Evolutionary conservation across 2,113 vertebrate species (phyloP).

Genomic region (Heptranchias perlo): DNA sequence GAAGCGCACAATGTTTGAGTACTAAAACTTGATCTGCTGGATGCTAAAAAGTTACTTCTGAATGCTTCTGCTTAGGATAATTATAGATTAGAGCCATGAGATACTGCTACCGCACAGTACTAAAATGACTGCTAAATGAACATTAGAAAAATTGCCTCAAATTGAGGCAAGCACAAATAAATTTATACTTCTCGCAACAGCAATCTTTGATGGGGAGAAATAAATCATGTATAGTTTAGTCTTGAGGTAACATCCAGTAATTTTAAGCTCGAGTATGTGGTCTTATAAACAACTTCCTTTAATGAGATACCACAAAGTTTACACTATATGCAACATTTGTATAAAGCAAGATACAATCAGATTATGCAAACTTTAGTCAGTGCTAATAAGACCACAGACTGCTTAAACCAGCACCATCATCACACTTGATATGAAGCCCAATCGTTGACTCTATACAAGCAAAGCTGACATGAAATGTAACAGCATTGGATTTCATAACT

Average conservation of each 20-base stretch:
- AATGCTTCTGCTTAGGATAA: too few relatives aligned
- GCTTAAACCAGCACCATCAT: neutral
- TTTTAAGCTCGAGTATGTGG: neutral
- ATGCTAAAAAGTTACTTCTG: too few relatives aligned
- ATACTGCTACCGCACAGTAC: too few relatives aligned
- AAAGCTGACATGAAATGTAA: constrained; percentile 44
- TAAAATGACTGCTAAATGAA: too few relatives aligned
- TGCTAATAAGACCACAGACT: neutral
- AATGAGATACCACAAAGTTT: neutral
- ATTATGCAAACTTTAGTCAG: neutral
- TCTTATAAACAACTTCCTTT: neutral
- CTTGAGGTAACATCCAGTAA: neutral
- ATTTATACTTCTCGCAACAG: too few relatives aligned
- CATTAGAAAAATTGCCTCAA: too few relatives aligned
- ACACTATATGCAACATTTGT: neutral
- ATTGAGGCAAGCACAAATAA: too few relatives aligned
- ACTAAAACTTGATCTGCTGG: too few relatives aligned
- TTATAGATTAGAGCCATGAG: too few relatives aligned
- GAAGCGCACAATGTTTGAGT: too few relatives aligned
- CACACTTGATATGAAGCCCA: neutral
- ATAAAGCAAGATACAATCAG: neutral
- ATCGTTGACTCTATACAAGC: neutral
- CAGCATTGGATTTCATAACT: constrained; percentile 38
- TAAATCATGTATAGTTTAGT: too few relatives aligned
- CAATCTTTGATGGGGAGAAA: too few relatives aligned